These are phyloP conservation scores for Halcyon badia DNA, from an alignment of 2,797 vertebrate species.

Conservation along the genomic window DNA sequence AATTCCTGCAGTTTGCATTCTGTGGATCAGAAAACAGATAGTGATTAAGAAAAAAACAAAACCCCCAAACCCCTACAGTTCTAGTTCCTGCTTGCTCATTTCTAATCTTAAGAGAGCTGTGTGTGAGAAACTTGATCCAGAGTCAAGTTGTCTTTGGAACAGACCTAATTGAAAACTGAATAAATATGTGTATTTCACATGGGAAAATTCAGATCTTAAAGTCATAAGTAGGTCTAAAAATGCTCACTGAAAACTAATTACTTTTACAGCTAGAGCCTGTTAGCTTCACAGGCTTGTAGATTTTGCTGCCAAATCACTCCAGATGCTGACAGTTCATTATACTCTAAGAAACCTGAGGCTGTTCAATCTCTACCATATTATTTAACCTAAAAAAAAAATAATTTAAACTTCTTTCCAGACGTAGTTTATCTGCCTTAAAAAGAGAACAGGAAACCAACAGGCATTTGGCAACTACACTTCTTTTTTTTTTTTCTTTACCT, in stretches of 20 bases:
- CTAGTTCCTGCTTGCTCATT: background rate
- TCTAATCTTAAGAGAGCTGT: background rate
- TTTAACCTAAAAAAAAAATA: background rate
- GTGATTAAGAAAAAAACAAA: background rate
- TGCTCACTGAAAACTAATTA: background rate
- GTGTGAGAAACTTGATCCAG: background rate
- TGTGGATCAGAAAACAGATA: slow-evolving; percentile 72
- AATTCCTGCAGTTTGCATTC: slow-evolving; percentile 93
- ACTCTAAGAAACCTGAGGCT: background rate
- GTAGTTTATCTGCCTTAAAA: background rate
- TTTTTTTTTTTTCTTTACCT: slow-evolving; percentile 79
- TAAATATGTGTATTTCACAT: background rate
- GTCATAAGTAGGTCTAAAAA: background rate
- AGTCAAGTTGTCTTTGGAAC: background rate
- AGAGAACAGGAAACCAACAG: background rate
- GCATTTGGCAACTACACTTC: background rate
- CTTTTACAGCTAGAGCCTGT: background rate
- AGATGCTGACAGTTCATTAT: background rate
- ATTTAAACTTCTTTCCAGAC: background rate
- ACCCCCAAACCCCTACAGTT: background rate
- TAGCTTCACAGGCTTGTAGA: background rate
- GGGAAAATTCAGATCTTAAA: background rate
- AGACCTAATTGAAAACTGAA: background rate
- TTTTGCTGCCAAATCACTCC: background rate
- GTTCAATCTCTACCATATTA: background rate